These are phyloP conservation scores for Pedionomus torquatus DNA, from an alignment of 2,113 vertebrate genomes.

Conservation along the genomic window DNA sequence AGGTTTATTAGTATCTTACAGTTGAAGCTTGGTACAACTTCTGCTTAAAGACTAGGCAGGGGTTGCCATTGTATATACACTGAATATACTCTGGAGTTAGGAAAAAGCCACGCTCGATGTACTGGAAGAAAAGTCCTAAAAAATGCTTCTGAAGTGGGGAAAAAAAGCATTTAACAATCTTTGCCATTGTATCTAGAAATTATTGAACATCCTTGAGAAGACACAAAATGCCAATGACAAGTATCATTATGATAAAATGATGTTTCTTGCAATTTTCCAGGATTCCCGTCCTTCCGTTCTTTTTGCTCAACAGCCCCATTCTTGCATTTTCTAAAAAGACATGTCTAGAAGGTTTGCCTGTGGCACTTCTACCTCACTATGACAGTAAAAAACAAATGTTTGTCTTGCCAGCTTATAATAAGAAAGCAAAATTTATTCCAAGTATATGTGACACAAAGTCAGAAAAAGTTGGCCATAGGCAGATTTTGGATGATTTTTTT, in stretches of 20 bases:
- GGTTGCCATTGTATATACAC: background rate
- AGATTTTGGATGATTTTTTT: background rate
- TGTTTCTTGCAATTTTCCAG: background rate
- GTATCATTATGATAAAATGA: background rate
- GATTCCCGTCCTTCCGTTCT: background rate
- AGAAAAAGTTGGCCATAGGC: background rate
- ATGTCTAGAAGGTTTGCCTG: constrained; percentile 35
- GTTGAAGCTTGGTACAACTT: background rate
- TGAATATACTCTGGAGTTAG: background rate
- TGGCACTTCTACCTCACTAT: constrained; percentile 21
- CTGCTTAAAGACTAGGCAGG: background rate
- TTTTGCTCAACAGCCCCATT: background rate
- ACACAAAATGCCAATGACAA: background rate
- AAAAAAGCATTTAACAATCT: background rate
- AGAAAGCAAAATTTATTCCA: constrained; percentile 9
- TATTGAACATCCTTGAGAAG: background rate
- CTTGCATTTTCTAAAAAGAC: background rate
- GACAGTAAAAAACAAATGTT: constrained; percentile 22
- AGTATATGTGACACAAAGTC: constrained; percentile 20
- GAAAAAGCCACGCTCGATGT: background rate
- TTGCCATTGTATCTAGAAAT: background rate
- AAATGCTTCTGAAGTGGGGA: background rate
- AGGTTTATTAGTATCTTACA: background rate
- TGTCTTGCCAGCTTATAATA: constrained; percentile 12
- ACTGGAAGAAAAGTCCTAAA: background rate